Percentiles rank a stretch among this genome's conserved stretches.
Evolutionary conservation across 2,797 vertebrate genomes (phyloP).

Genomic region (Acropternis orthonyx): DNA sequence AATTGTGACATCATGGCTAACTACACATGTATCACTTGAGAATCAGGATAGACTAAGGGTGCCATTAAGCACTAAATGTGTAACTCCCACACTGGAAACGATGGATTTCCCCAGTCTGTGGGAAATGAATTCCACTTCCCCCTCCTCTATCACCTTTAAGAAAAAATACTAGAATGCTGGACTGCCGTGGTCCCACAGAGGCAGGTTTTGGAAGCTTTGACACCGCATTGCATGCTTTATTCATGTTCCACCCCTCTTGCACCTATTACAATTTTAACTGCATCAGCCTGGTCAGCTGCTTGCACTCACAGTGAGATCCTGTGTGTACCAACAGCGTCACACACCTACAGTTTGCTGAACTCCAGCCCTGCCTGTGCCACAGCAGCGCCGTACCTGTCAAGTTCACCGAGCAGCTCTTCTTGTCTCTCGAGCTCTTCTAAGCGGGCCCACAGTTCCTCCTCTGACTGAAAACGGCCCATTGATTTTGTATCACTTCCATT

Average conservation of each 20-base stretch:
- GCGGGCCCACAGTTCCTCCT: slow-evolving; percentile 87
- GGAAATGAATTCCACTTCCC: background rate
- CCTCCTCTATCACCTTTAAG: background rate
- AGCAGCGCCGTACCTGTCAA: slow-evolving; percentile 68
- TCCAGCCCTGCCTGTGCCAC: background rate
- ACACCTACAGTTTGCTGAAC: background rate
- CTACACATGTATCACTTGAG: background rate
- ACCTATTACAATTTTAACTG: background rate
- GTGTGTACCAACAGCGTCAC: background rate
- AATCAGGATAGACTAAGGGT: background rate
- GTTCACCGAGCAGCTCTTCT: slow-evolving; percentile 82
- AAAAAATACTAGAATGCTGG: background rate
- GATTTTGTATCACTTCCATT: slow-evolving; percentile 49
- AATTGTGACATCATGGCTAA: background rate
- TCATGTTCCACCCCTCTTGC: background rate
- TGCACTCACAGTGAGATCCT: background rate
- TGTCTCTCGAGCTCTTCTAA: slow-evolving; percentile 90
- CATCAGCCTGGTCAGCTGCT: background rate
- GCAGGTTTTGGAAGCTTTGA: background rate
- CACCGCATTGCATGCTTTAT: accelerated
- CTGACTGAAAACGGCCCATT: slow-evolving; percentile 72
- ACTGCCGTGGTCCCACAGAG: background rate
- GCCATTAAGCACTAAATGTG: background rate
- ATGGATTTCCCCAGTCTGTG: background rate
- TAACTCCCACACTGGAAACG: background rate